Conservation (phyloP, 2,888 invertebrate genomes). For the Sarcophaga carnaria region DNA sequence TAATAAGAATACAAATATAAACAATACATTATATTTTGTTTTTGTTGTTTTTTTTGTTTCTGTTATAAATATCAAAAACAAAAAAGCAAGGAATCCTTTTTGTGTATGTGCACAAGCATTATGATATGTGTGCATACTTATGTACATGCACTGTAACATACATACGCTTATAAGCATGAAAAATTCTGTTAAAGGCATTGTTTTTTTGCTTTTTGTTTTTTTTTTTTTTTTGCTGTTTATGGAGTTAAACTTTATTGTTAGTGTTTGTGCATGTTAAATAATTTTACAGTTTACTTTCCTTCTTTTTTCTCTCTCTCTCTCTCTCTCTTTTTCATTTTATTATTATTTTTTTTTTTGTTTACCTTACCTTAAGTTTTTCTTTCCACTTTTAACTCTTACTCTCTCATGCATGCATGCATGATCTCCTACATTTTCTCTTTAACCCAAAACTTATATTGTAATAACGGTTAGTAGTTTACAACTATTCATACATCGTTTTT, state of each 20-base stretch:
- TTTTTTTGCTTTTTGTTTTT: neutral
- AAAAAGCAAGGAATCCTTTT: too few species aligned
- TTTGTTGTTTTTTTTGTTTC: too few species aligned
- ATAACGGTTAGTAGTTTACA: too few species aligned
- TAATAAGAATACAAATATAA: neutral
- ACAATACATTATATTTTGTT: neutral
- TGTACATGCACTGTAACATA: neutral
- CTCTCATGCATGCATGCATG: neutral
- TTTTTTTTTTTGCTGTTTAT: neutral
- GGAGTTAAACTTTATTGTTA: constrained; percentile 39
- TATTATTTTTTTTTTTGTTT: neutral
- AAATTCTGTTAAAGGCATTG: neutral
- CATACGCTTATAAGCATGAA: neutral
- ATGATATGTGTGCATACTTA: neutral
- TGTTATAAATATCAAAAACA: too few species aligned
- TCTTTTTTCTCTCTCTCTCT: neutral
- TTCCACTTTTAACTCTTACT: neutral
- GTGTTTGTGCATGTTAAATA: constrained; percentile 59
- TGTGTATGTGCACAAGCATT: too few species aligned
- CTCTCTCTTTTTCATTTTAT: neutral
- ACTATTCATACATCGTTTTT: too few species aligned
- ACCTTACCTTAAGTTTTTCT: neutral
- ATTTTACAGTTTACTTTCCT: constrained; percentile 35
- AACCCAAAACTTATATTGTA: too few species aligned
- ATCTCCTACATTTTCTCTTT: too few species aligned